Percentiles rank a stretch among this genome's conserved stretches.
These are phyloP conservation scores for Seriola quinqueradiata DNA, from an alignment of 2,113 vertebrate species.

Conservation along the genomic window DNA sequence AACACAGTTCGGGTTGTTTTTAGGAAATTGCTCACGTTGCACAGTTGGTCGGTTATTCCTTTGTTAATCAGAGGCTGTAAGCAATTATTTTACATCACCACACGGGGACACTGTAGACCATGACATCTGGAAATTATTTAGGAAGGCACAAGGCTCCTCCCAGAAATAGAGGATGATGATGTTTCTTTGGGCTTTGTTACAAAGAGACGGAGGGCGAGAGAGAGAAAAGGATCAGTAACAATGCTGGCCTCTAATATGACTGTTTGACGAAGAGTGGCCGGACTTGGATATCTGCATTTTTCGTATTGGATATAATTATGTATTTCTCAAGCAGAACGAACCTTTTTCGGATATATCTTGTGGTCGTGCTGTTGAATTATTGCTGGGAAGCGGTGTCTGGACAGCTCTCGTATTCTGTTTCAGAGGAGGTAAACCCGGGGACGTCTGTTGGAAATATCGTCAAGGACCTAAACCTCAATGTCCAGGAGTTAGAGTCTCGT, in stretches of 20 bases:
- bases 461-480: slow-evolving; percentile 67
- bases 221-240: neutral
- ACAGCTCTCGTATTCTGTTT: slow-evolving; percentile 73
- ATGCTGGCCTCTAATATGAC: neutral
- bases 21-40: neutral
- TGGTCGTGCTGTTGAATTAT: slow-evolving; percentile 51
- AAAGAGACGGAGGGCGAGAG: slow-evolving; percentile 27
- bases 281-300: neutral
- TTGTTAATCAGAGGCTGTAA: neutral
- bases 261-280: neutral
- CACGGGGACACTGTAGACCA: slow-evolving; percentile 69
- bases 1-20: too few species aligned
- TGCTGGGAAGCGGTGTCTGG: slow-evolving; percentile 48
- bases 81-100: slow-evolving; percentile 48
- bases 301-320: slow-evolving; percentile 2
- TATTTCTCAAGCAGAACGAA: neutral
- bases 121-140: slow-evolving; percentile 27
- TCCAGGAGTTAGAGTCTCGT: slow-evolving; percentile 57
- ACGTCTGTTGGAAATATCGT: slow-evolving; percentile 72
- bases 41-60: rapidly evolving
- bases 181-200: slow-evolving; percentile 69
- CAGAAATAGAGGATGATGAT: slow-evolving; percentile 35
- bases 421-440: slow-evolving; percentile 73
- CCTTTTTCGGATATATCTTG: slow-evolving; percentile 13
- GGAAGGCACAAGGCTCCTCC: slow-evolving; percentile 56